Percentiles rank a stretch among this genome's conserved stretches.
These are phyloP conservation scores for Triplophysa siluroides DNA, from an alignment of 2,113 vertebrate genomes.

Conservation along the genomic window DNA sequence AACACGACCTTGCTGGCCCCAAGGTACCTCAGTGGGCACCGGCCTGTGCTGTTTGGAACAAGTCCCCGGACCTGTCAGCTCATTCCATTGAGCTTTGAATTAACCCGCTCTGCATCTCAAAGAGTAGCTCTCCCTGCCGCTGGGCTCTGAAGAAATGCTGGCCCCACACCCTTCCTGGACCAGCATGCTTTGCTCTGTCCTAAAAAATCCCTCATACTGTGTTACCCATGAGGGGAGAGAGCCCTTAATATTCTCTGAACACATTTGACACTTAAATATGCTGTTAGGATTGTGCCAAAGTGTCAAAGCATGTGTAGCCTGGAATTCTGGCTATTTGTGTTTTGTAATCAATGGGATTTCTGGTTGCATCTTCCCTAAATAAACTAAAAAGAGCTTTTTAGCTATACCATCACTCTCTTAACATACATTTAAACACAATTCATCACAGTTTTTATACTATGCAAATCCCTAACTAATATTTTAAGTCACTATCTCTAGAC, in stretches of 20 bases:
- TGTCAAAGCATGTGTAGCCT: not conserved
- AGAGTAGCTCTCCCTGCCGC: constrained; percentile 43
- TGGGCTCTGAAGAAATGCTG: constrained; percentile 40
- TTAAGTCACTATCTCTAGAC: not conserved
- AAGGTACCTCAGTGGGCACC: constrained; percentile 39
- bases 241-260: constrained; percentile 28
- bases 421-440: not conserved
- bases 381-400: too few relatives aligned
- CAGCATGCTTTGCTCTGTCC: not conserved
- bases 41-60: constrained; percentile 43
- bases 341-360: too few relatives aligned
- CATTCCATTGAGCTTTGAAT: constrained; percentile 52
- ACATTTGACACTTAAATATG: too few relatives aligned
- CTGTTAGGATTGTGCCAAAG: not conserved
- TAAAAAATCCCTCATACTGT: constrained; percentile 39
- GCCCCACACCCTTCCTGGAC: constrained; percentile 32
- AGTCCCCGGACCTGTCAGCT: constrained; percentile 50
- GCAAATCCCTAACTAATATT: not conserved
- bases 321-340: not conserved
- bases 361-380: too few relatives aligned
- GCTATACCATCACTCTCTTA: too few relatives aligned
- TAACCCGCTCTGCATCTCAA: constrained; percentile 60
- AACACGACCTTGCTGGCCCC: constrained; percentile 54
- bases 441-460: not conserved
- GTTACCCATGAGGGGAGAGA: constrained; percentile 23